Base-by-base conservation (phyloP, 2,888 invertebrate genomes). In the Pachydiplax longipennis region DNA sequence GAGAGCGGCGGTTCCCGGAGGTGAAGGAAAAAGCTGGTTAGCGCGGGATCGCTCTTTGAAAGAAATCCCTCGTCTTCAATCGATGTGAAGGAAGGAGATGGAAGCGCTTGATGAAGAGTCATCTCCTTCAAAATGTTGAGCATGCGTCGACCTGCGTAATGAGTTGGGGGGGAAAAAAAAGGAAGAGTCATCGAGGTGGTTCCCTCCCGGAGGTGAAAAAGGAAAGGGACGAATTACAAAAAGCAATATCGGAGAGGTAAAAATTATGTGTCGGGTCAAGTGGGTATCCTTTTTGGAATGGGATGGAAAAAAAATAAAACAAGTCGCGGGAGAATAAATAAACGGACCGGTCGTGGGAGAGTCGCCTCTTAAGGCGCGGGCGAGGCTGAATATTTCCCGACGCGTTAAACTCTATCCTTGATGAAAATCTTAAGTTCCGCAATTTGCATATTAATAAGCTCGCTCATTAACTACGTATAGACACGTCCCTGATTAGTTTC, bases 381-480 rank as follows among this genome's bases (percentile, higher is more conserved):
- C 40, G 83, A 58, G 31, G 87, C n/a, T 37, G 87, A n/a, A 87
- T 58, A 37, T 53, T 53, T 53, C 53, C n/a, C 58, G 87, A 87
- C 87, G 87, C 58, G 87, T 87, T 87, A 87, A 53, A 61, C 61
- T 87, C 87, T 87, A 87, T 87, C 87, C 87, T 87, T 87, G 87
- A 87, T 87, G 61, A 87, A 87, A 87, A 87, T 87, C 87, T 61
- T 53, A 61, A 87, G 61, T 40, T 48, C 37, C 37, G 18, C 58
- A 61, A 87, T 87, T 87, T 87, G 58, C 87, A 87, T 87, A 87
- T 87, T 87, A 87, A 87, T 87, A 87, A 87, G 87, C 87, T 61
- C 87, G 61, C 87, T 61, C 87, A 87, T 87, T 87, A 87, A 87
- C 87, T 61, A 61, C 87, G 87, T 87, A 87, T 87, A 37, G 87